A percentile compares a stretch with the other conserved stretches of the same genome.
These are phyloP conservation scores for Eunapius fragilis DNA, from an alignment of 37 sponge, comb jelly and placozoan genomes.

Conservation along the genomic window DNA sequence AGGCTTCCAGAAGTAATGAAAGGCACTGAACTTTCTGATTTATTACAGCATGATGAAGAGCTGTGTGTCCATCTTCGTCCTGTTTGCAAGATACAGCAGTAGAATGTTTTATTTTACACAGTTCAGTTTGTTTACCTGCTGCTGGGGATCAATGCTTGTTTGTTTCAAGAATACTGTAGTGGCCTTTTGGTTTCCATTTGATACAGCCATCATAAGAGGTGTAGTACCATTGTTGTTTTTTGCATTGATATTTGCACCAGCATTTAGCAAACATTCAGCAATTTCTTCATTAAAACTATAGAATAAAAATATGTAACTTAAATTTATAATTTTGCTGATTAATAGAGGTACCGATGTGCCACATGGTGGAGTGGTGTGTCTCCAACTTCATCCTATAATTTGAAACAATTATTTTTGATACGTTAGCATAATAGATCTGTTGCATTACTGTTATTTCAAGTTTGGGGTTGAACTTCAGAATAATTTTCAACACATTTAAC, in stretches of 20 bases:
- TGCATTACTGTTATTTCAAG: too few relatives aligned
- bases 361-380: background rate
- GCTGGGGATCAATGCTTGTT: background rate
- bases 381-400: background rate
- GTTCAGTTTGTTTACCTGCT: background rate
- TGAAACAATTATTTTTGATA: background rate
- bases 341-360: background rate
- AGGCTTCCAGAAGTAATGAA: background rate
- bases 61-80: slow-evolving; percentile 19
- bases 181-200: background rate
- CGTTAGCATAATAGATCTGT: too few relatives aligned
- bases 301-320: background rate
- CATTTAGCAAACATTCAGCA: background rate
- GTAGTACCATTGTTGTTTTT: background rate
- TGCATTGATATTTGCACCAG: background rate
- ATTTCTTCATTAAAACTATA: background rate
- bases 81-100: background rate
- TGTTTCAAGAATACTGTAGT: background rate
- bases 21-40: background rate
- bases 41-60: slow-evolving; percentile 7
- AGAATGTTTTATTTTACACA: background rate
- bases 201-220: background rate
- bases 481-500: too few relatives aligned
- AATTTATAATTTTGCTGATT: background rate
- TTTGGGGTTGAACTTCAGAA: too few relatives aligned